A percentile compares a stretch with the other conserved stretches of the same genome.
These are phyloP conservation scores for Argyra leucocephala DNA, from an alignment of 2,888 invertebrate species.

Conservation along the genomic window DNA sequence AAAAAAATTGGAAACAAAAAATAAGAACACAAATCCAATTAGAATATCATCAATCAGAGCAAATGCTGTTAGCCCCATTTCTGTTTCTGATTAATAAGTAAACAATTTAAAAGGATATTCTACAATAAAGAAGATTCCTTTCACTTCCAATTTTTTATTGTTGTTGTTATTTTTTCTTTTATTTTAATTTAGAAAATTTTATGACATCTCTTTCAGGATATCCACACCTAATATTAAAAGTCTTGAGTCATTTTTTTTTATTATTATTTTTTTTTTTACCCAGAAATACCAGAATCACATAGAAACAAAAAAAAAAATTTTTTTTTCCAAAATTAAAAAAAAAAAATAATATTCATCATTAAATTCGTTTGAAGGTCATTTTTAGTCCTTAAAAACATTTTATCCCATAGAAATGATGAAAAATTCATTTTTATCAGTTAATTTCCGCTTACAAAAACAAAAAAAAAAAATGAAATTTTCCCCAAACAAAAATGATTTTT, in stretches of 20 bases:
- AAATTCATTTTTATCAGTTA: not conserved
- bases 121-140: not conserved
- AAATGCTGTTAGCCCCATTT: not conserved
- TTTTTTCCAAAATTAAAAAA: not conserved
- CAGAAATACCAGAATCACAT: not conserved
- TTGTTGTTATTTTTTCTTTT: not conserved
- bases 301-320: not conserved
- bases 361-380: not conserved
- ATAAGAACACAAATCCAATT: not conserved
- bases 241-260: too few species aligned
- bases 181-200: not conserved
- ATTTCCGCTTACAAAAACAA: not conserved
- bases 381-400: not conserved
- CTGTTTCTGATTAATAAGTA: constrained; percentile 6
- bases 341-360: not conserved
- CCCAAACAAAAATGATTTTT: not conserved
- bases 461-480: not conserved
- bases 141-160: not conserved
- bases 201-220: not conserved
- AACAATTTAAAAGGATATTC: constrained; percentile 1
- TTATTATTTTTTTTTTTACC: too few species aligned
- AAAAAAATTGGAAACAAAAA: too few species aligned
- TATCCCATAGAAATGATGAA: not conserved
- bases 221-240: not conserved
- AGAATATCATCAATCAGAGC: not conserved